These are phyloP conservation scores for Carassius auratus DNA, from an alignment of 2,113 vertebrate genomes.

Conservation along the genomic window DNA sequence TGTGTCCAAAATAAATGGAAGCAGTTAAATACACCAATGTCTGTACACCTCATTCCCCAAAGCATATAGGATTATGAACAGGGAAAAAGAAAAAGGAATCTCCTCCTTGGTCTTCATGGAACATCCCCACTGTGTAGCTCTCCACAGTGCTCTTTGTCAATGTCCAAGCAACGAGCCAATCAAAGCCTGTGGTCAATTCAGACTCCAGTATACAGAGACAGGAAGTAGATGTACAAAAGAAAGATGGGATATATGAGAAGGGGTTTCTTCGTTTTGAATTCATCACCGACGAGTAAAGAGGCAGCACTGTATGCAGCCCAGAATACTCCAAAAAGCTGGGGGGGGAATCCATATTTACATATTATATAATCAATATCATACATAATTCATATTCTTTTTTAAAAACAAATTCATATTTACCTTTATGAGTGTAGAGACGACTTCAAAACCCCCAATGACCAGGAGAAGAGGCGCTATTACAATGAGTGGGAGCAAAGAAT, in stretches of 20 bases:
- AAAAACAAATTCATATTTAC: background rate
- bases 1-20: conserved; percentile 72
- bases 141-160: conserved; percentile 49
- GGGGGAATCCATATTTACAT: background rate
- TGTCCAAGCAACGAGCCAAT: conserved; percentile 67
- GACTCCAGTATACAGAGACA: conserved; percentile 98
- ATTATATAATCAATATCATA: background rate
- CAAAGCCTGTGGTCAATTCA: conserved; percentile 72
- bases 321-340: conserved; percentile 91
- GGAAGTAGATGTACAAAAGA: conserved; percentile 99
- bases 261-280: conserved; percentile 99
- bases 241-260: conserved; percentile 99
- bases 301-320: conserved; percentile 99
- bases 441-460: conserved; percentile 90
- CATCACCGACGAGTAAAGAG: conserved; percentile 95
- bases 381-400: background rate
- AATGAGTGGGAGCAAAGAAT: conserved; percentile 96
- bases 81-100: conserved; percentile 58
- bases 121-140: conserved; percentile 41
- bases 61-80: conserved; percentile 54
- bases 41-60: conserved; percentile 65
- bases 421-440: conserved; percentile 93
- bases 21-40: conserved; percentile 81
- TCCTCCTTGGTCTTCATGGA: conserved; percentile 50
- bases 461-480: conserved; percentile 92